These are phyloP conservation scores for Auanema sp. DNA, from an alignment of 2,888 invertebrate genomes.

Conservation along the genomic window DNA sequence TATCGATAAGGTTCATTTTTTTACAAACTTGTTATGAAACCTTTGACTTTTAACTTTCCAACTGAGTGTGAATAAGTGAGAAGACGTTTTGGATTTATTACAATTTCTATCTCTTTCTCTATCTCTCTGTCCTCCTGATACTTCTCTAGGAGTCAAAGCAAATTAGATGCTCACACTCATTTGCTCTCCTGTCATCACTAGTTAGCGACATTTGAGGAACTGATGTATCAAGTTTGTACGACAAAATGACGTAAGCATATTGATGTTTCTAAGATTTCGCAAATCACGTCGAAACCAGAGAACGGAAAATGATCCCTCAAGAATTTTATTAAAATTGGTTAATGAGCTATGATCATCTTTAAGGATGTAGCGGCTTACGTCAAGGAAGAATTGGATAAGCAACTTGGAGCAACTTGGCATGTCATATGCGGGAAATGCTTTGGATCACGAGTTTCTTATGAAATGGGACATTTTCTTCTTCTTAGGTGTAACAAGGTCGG, in stretches of 20 bases:
- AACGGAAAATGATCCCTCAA: background rate
- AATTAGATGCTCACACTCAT: too few relatives aligned
- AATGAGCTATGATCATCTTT: constrained; percentile 4
- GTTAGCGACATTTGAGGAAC: too few relatives aligned
- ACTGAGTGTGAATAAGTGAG: background rate
- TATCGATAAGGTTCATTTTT: constrained; percentile 31
- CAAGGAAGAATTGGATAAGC: constrained; percentile 44
- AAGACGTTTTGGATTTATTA: background rate
- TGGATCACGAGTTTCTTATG: constrained; percentile 43
- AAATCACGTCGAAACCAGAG: too few relatives aligned
- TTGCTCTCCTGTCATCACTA: too few relatives aligned
- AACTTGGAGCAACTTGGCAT: constrained; percentile 45
- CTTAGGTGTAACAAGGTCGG: constrained; percentile 39
- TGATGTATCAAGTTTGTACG: too few relatives aligned
- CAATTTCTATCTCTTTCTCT: background rate
- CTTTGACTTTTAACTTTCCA: background rate
- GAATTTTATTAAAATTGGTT: background rate
- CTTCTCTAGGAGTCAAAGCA: too few relatives aligned
- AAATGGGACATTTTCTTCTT: constrained; percentile 46
- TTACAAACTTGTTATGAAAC: background rate
- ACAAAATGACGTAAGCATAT: too few relatives aligned
- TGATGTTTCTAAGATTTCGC: too few relatives aligned
- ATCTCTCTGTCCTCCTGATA: too few relatives aligned
- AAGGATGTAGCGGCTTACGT: constrained; percentile 45
- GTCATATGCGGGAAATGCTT: constrained; percentile 45